Evolutionary conservation across 2,113 vertebrate species (phyloP), one percentile per base, ranked within the genome.

Genomic region (Ivindomyrus marchei): DNA sequence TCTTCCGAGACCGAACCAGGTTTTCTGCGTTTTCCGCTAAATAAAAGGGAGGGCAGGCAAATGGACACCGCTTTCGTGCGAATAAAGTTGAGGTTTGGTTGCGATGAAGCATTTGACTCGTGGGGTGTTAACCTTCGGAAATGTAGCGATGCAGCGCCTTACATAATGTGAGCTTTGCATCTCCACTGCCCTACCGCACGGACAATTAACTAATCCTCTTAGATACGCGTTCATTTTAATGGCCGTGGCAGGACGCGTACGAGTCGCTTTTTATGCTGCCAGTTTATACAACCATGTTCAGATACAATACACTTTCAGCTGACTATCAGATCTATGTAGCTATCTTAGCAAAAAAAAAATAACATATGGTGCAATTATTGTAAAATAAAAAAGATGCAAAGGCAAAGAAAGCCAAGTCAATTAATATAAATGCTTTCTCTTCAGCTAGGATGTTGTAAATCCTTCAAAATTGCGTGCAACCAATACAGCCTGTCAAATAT

Each of bases 171-270:
- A 87, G 85, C 47, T 87, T 87, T 27, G 27, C 85, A 87, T 53
- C 27, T 53, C 47, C 3, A 53, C n/a, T 31, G 50, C 49, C 31
- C 7, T 53, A 21, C 31, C 39, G 27, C 56, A 46, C 36, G 36
- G 21, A 88, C 52, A 58, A 53, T 87, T 87, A 87, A 53, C 49
- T 87, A 87, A 87, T 87, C 85, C 85, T 36, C 27, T 87, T 87
- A 87, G 85, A 1, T 53, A 10, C 27, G 3, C 31, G 27, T 45
- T 66, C 70, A 42, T 31, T 24, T 89, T 50, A 87, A 89, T 39
- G 70, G 27, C 9, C 70, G 24, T 83, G 70, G 27, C 46, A 46
- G 47, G 70, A 89, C 19, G 47, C 24, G 36, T 1, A 53, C 31
- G 3, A 24, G 70, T 85, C 83, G 85, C 27, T 53, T 52, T 52